Evolutionary conservation across 2,797 vertebrate species (phyloP).

Genomic region (Cygnus olor): DNA sequence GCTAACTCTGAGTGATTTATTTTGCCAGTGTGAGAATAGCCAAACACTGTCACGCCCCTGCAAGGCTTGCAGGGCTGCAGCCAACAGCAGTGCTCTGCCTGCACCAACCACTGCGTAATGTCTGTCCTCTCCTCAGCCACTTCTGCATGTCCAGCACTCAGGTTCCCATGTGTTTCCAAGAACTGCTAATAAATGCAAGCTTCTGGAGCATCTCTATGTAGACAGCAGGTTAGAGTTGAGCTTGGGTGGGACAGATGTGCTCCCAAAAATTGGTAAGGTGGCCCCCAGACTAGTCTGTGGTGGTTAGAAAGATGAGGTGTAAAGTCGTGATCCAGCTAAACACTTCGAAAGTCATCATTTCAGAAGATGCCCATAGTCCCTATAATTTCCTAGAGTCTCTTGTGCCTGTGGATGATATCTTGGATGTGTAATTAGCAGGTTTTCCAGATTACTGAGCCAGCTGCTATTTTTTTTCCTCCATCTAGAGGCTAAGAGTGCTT

Average conservation of each 20-base stretch:
- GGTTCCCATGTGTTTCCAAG: neutral
- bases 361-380: neutral
- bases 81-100: neutral
- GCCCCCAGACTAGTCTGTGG: neutral
- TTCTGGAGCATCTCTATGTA: neutral
- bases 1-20: neutral
- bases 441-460: neutral
- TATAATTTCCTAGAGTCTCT: neutral
- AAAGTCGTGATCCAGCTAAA: neutral
- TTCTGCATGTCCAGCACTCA: neutral
- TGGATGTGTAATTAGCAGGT: neutral
- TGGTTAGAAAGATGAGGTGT: neutral
- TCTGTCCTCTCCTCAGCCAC: fast-evolving
- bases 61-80: neutral
- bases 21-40: neutral
- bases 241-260: neutral
- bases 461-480: neutral
- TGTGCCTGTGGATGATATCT: neutral
- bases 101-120: fast-evolving
- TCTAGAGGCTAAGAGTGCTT: neutral
- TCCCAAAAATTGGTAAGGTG: neutral
- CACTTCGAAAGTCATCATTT: neutral
- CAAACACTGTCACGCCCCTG: neutral
- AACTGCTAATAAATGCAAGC: neutral
- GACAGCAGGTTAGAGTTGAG: neutral